phyloP scores from a whole-genome alignment of 2,888 invertebrate species.

The Cepaea hortensis region DNA sequence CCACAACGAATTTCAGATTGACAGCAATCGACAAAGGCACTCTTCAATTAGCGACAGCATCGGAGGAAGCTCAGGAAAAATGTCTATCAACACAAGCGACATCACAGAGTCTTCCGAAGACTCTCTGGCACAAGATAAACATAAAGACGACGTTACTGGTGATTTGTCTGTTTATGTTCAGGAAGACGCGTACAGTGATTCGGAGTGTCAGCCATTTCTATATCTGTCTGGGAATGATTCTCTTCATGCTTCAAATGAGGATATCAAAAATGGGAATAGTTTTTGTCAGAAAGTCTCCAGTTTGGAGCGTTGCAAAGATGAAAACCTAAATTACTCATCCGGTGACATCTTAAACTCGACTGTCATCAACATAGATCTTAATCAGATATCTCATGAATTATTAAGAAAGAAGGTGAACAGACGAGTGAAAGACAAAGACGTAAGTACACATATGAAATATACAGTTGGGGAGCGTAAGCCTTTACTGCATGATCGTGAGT shows the following conservation, averaged over 20 bases:
- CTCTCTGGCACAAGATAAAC: not conserved
- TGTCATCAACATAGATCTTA: not conserved
- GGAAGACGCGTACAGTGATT: not conserved
- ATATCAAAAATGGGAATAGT: not conserved
- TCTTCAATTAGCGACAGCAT: conserved; percentile 5
- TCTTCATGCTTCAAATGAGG: not conserved
- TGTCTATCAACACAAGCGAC: conserved; percentile 11
- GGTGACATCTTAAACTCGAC: not conserved
- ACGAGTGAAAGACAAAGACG: not conserved
- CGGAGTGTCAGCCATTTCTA: not conserved
- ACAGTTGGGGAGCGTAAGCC: not conserved
- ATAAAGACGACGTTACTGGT: not conserved
- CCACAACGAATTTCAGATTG: not conserved
- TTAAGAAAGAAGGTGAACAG: not conserved
- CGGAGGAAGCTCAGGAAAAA: conserved; percentile 11
- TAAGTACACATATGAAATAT: not conserved
- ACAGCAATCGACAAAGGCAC: not conserved
- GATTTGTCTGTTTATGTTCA: not conserved
- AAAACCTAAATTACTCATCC: not conserved
- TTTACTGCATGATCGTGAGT: not conserved
- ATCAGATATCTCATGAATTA: not conserved
- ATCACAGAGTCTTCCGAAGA: conserved; percentile 18
- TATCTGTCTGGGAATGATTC: not conserved
- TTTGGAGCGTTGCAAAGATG: not conserved
- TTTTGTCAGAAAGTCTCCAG: not conserved